phyloP scores from a whole-genome alignment of 2,797 vertebrate genomes.

The Jordanella pulchra region DNA sequence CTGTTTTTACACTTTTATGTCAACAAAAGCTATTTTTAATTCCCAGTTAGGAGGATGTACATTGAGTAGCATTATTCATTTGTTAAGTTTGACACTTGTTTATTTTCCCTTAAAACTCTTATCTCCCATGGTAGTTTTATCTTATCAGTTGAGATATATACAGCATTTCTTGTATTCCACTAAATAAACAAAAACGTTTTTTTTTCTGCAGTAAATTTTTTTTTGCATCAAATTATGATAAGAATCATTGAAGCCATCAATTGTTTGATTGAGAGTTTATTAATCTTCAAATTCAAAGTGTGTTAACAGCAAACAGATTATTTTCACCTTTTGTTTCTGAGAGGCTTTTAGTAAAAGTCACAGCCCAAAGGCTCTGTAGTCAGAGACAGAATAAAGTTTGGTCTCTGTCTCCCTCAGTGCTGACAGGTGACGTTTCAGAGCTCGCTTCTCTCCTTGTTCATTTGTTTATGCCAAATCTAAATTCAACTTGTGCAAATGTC shows the following conservation, averaged over 20 bases:
- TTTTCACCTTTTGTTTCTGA: constrained; percentile 2
- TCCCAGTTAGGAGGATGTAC: neutral
- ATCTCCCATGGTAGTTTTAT: constrained; percentile 14
- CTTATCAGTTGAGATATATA: neutral
- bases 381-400: constrained; percentile 10
- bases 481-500: constrained; percentile 25
- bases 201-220: neutral
- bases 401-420: constrained; percentile 13
- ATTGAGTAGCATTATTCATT: neutral
- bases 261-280: neutral
- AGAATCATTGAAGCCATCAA: neutral
- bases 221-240: neutral
- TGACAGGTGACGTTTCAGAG: constrained; percentile 37
- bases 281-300: constrained; percentile 3
- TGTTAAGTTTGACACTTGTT: neutral
- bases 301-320: neutral
- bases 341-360: constrained; percentile 25
- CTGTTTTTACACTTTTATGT: neutral
- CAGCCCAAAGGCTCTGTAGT: constrained; percentile 16
- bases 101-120: neutral
- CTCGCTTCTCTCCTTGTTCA: neutral
- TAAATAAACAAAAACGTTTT: neutral
- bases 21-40: constrained; percentile 8
- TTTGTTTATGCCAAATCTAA: constrained; percentile 44
- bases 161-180: constrained; percentile 1